These are phyloP conservation scores for Sapayoa aenigma DNA, from an alignment of 2,113 vertebrate species.

Conservation along the genomic window DNA sequence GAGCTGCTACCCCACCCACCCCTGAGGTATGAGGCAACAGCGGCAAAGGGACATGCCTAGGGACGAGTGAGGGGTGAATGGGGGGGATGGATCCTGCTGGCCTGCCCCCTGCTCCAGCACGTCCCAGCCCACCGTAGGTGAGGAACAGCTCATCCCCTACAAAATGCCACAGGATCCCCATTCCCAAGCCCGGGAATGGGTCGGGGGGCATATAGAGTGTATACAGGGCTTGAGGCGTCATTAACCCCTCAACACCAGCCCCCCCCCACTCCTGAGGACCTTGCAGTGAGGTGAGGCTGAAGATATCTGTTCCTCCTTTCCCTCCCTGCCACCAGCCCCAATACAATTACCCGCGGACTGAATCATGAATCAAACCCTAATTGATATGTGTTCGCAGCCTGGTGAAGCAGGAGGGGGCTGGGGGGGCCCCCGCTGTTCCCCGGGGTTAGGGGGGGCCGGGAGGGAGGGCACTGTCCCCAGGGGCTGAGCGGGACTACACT, in stretches of 20 bases:
- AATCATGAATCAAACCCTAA: conserved; percentile 3
- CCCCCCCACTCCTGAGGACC: neutral
- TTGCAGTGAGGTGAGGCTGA: neutral
- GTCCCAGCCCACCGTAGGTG: neutral
- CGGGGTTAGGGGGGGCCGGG: neutral
- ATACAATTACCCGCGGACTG: neutral
- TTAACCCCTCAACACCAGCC: neutral
- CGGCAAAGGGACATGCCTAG: neutral
- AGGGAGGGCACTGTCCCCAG: neutral
- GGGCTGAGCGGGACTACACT: neutral
- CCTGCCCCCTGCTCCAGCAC: no score
- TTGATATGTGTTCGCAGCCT: conserved; percentile 3
- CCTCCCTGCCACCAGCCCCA: neutral
- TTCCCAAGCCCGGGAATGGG: accelerated
- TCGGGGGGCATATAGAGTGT: no score
- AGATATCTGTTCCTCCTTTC: neutral
- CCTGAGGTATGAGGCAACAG: accelerated
- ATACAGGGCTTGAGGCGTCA: neutral
- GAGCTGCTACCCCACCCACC: neutral
- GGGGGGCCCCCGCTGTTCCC: neutral
- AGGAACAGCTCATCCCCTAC: neutral
- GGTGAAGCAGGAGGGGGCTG: neutral
- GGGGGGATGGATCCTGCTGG: neutral
- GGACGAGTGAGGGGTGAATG: neutral
- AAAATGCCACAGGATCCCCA: neutral